Base-by-base conservation (phyloP, 2,113 vertebrate genomes). In the Pavo muticus region DNA sequence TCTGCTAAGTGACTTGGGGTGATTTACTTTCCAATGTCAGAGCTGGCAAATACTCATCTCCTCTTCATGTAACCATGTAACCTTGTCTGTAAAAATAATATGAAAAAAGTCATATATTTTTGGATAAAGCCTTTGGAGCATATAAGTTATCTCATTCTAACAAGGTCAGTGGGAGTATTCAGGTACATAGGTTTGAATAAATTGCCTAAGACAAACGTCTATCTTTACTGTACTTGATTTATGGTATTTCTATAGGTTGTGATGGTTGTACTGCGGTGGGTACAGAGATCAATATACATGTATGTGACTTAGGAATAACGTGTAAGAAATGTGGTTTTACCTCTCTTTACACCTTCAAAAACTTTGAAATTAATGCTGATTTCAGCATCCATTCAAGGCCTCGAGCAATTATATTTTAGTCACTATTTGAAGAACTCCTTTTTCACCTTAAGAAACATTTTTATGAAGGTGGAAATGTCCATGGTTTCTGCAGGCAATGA, bases 391-490 rank as follows among this genome's bases (percentile, higher is more conserved):
- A 21, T 61, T 84, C 76, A 82, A 83, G 37, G 68, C 91, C 68
- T 91, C 56, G 24, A 78, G 89, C 63, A 88, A 80, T 77, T 90
- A 88, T 60, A 92, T 95, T 93, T 95, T 82, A 95, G 95, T 95
- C 72, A 81, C 68, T 47, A 48, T 88, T 89, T 81, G 70, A 90
- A 89, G 63, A 93, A 82, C 50, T 77, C 77, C 7, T 86, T 95
- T 95, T 93, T 82, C 45, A 84, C 84, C 59, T 48, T 76, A 88
- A 87, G 94, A 67, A 89, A 94, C 15, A 50, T 40, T 86, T 93
- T 70, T 95, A 85, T 91, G 70, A 89, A 57, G 69, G 63, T 67
- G 18, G 48, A 91, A 91, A 81, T 69, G 9, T 60, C 20, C 27
- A 9, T 65, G 75, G 37, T 80, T 95, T 94, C 88, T 95, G 42